Base-by-base conservation (phyloP, 64 coral and sea anemone genomes). In the Cladopsammia gracilis region DNA sequence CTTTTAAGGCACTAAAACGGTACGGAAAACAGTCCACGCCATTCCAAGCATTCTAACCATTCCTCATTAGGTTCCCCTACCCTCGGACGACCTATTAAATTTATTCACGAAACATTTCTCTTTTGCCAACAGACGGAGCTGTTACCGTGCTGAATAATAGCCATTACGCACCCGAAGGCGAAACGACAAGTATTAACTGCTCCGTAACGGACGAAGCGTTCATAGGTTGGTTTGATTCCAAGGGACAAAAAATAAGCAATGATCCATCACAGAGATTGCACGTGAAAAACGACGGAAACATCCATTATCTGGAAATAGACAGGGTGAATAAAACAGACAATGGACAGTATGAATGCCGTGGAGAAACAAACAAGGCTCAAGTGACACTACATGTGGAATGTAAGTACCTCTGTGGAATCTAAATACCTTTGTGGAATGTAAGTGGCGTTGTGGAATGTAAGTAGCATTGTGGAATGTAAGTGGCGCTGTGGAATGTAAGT, bases 261-360 rank as follows among this genome's bases (percentile, higher is more conserved):
- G 64, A 59, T 19, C 62, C 85, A 23, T 86, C 90, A 19, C 62
- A 80, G 5, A 93, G 91, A 79, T 13, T 79, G 59, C 73, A 93
- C 59, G 85, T 93, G 20, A 61, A 51, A 51, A 59, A 48, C 18
- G 19, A 79, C 15, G 91, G 91, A 57, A 78, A 49, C 44, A 13
- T 78, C 25, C 61, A 43, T 0, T 88, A 71, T 70, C 75, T 93
- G 65, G 75, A 79, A n/a, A 93, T 93, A 7, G 58, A 5, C 7
- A 88, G n/a, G 48, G 85, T 72, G 18, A 88, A 88, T 47, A 79
- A 59, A 62, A 79, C 91, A 4, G 91, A 93, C 64, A 14, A 9
- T 12, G 91, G 91, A 24, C 77, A 3, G 1, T 93, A 93, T 62
- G 84, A 93, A 78, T 93, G 91, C 20, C 66, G 74, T 47, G 91